Evolutionary conservation across 2,888 invertebrate genomes (phyloP).

Genomic region (Mimachlamys varia): DNA sequence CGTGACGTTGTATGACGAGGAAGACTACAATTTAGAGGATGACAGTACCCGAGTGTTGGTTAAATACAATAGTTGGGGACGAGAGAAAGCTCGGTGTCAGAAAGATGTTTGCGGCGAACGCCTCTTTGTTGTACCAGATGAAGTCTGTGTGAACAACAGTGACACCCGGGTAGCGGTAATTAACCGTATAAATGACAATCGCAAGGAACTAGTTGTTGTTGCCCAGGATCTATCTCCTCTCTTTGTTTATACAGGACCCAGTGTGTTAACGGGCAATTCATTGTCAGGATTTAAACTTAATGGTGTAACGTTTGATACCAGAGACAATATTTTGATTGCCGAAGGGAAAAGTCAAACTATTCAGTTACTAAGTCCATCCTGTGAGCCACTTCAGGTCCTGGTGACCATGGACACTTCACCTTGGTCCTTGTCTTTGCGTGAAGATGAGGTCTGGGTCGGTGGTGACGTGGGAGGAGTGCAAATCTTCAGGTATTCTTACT

Average conservation of each 20-base stretch:
- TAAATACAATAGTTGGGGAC: neutral
- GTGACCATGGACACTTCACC: neutral
- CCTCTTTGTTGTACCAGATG: neutral
- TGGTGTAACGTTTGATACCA: neutral
- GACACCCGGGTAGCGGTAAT: neutral
- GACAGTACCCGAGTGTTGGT: neutral
- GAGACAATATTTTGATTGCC: neutral
- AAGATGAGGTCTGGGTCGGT: neutral
- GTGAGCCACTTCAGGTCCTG: neutral
- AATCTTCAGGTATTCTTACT: neutral
- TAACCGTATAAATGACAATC: neutral
- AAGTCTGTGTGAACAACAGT: neutral
- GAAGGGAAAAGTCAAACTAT: neutral
- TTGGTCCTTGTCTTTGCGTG: neutral
- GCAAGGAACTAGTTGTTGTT: neutral
- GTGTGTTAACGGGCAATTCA: neutral
- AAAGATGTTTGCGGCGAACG: neutral
- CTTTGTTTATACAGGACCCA: neutral
- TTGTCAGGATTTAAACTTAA: neutral
- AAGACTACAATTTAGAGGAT: neutral
- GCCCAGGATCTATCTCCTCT: neutral
- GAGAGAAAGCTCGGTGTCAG: neutral
- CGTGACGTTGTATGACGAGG: neutral
- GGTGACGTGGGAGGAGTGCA: neutral
- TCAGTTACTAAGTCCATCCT: neutral